phyloP scores from a whole-genome alignment of 2,113 vertebrate species.

The Corydoras sp. region DNA sequence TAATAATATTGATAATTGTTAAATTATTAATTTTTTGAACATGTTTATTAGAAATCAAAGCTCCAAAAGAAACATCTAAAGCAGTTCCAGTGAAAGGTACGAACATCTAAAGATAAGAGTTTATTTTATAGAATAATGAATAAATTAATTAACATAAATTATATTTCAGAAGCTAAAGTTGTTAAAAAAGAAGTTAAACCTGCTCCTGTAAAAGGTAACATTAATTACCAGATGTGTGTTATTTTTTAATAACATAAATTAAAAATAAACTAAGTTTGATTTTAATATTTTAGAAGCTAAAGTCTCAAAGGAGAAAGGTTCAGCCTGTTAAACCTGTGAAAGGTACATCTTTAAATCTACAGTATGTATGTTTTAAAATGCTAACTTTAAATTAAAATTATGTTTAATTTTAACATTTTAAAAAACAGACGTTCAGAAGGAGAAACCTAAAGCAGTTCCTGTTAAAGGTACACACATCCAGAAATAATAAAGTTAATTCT shows the following conservation, averaged over 20 bases:
- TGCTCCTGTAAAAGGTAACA: not conserved
- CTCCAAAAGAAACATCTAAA: conserved; percentile 41
- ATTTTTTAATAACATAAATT: not conserved
- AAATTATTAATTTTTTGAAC: no score
- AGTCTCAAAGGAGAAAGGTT: conserved; percentile 13
- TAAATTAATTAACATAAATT: no score
- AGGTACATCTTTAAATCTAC: no score
- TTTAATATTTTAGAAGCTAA: conserved; percentile 4
- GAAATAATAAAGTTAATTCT: no score
- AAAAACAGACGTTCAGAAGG: conserved; percentile 40
- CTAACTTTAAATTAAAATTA: no score
- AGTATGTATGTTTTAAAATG: no score
- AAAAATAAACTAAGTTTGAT: not conserved
- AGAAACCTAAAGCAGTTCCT: conserved; percentile 30
- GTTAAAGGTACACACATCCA: conserved; percentile 1
- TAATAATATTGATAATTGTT: no score
- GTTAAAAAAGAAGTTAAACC: not conserved
- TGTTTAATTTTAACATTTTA: conserved; percentile 4
- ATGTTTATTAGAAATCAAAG: conserved; percentile 32
- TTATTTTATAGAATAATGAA: no score
- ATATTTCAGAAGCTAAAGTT: not conserved
- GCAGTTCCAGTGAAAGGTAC: conserved; percentile 13
- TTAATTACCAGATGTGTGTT: no score
- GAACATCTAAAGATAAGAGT: no score
- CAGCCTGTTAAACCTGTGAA: conserved; percentile 23